These are phyloP conservation scores for Pasiphila rectangulata DNA, from an alignment of 2,888 invertebrate genomes.

Conservation along the genomic window DNA sequence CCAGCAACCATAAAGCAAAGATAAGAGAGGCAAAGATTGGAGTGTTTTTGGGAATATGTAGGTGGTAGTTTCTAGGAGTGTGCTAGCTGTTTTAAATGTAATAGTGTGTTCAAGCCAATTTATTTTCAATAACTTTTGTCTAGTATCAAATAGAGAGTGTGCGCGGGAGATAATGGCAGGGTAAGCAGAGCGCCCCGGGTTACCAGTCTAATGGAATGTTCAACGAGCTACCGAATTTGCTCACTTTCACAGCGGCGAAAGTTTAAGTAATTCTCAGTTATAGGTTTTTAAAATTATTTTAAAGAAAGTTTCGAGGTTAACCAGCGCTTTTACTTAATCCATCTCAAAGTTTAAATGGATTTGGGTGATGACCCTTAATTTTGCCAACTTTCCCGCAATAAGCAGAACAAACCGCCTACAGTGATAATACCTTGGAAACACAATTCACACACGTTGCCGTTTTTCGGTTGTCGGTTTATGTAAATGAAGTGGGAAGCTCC, in stretches of 20 bases:
- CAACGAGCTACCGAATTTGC: slow-evolving; percentile 9
- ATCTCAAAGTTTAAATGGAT: slow-evolving; percentile 1
- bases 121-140: slow-evolving; percentile 37
- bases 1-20: too few species aligned
- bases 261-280: background rate
- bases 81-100: slow-evolving; percentile 5
- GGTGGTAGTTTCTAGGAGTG: too few species aligned
- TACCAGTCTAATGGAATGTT: slow-evolving; percentile 11
- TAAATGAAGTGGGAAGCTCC: background rate
- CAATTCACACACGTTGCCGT: background rate
- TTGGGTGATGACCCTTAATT: background rate
- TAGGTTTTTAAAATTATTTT: background rate
- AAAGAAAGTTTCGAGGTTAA: background rate
- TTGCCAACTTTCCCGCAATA: slow-evolving; percentile 3
- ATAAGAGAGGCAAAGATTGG: too few species aligned
- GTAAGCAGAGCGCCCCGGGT: background rate
- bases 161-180: slow-evolving; percentile 15
- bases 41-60: too few species aligned
- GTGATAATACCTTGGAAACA: background rate
- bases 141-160: slow-evolving; percentile 22
- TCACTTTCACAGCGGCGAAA: background rate
- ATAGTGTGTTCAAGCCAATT: slow-evolving; percentile 29
- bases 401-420: background rate
- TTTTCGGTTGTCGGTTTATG: background rate
- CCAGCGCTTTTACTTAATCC: slow-evolving; percentile 1